Evolutionary conservation across 2,113 vertebrate genomes (phyloP).

Genomic region (Pavo muticus): DNA sequence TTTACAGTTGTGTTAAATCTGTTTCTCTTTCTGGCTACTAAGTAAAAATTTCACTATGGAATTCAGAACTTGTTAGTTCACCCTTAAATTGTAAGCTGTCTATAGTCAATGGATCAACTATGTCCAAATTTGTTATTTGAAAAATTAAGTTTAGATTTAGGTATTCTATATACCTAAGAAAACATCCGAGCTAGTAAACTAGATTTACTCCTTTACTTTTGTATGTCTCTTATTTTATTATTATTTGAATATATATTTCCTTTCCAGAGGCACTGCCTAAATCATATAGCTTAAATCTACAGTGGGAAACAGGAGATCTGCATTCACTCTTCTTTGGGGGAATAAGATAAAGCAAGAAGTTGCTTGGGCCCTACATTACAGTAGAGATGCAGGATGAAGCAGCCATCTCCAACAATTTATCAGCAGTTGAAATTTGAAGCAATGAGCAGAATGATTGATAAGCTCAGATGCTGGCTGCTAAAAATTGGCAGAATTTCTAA

Average conservation of each 20-base stretch:
- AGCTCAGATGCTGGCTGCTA: not conserved
- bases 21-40: not conserved
- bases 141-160: not conserved
- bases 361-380: not conserved
- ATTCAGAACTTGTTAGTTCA: not conserved
- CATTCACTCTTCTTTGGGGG: not conserved
- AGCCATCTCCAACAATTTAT: not conserved
- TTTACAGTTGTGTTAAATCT: slow-evolving; percentile 15
- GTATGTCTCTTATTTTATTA: not conserved
- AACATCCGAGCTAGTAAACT: not conserved
- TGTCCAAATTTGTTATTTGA: not conserved
- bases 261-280: not conserved
- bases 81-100: not conserved
- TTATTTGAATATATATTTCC: not conserved
- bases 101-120: not conserved
- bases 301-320: not conserved
- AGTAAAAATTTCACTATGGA: not conserved
- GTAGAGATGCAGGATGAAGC: not conserved
- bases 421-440: not conserved
- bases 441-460: not conserved
- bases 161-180: not conserved
- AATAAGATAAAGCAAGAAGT: not conserved
- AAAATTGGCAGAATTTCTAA: not conserved
- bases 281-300: not conserved
- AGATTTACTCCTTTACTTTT: not conserved